A percentile compares a stretch with the other conserved stretches of the same genome.
Evolutionary conservation across 2,888 invertebrate species (phyloP).

Genomic region (Chrysolina oricalcia): DNA sequence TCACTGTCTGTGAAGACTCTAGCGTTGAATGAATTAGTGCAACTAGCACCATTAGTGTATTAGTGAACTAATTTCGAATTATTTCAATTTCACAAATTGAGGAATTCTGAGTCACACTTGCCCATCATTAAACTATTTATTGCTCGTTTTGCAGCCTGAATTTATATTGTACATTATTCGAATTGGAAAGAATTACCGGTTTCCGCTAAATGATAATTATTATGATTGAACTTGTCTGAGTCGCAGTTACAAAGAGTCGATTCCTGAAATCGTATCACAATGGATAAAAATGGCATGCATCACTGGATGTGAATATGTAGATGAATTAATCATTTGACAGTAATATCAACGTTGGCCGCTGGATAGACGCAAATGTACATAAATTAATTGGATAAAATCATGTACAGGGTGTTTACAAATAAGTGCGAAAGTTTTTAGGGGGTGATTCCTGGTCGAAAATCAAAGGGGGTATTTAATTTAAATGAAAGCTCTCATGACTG

Average conservation of each 20-base stretch:
- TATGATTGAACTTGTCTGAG: constrained; percentile 33
- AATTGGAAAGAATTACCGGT: constrained; percentile 57
- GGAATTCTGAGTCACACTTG: constrained; percentile 55
- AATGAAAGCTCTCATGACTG: too few relatives aligned
- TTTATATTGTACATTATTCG: constrained; percentile 53
- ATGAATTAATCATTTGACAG: too few relatives aligned
- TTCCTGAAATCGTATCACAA: constrained; percentile 21
- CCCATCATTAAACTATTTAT: constrained; percentile 61
- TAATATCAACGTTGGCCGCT: too few relatives aligned
- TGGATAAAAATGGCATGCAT: neutral
- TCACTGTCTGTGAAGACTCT: constrained; percentile 28
- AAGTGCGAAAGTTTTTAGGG: too few relatives aligned
- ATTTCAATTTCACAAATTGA: constrained; percentile 61
- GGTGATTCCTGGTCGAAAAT: too few relatives aligned
- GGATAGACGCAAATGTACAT: too few relatives aligned
- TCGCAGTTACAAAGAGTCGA: constrained; percentile 19
- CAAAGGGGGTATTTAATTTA: too few relatives aligned
- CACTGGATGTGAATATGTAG: too few relatives aligned
- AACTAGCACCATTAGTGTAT: constrained; percentile 49
- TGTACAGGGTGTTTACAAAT: too few relatives aligned
- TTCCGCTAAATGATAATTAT: constrained; percentile 52
- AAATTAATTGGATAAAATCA: too few relatives aligned
- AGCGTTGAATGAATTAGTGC: constrained; percentile 38
- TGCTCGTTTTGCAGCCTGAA: constrained; percentile 52
- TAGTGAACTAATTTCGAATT: constrained; percentile 57